Evolutionary conservation across 2,888 invertebrate species (phyloP).

Genomic region (Drosophila austrosaltans): DNA sequence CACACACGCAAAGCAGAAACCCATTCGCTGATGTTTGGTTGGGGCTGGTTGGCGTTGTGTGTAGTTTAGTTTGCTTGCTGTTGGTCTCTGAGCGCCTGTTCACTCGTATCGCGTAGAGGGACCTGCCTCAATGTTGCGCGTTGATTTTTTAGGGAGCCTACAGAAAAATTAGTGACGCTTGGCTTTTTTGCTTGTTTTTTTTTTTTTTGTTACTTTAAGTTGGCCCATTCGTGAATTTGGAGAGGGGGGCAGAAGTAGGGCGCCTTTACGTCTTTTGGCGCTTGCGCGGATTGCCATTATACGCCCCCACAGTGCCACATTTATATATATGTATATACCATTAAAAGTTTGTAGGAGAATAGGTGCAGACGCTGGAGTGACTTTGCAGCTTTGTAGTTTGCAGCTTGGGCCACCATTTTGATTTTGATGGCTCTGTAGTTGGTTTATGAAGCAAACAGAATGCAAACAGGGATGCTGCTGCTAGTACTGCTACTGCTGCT

Average conservation of each 20-base stretch:
- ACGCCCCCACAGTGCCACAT: background rate
- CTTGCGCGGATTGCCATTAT: conserved; percentile 42
- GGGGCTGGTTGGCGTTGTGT: conserved; percentile 34
- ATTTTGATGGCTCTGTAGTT: conserved; percentile 68
- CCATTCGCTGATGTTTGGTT: conserved; percentile 23
- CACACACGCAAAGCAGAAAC: conserved; percentile 23
- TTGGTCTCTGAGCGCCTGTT: conserved; percentile 71
- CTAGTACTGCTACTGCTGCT: conserved; percentile 13
- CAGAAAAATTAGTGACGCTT: conserved; percentile 49
- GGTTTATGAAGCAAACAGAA: conserved; percentile 79
- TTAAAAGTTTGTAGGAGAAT: background rate
- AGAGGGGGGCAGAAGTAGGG: conserved; percentile 34
- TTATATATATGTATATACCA: background rate
- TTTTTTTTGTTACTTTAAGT: conserved; percentile 11
- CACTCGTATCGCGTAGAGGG: conserved; percentile 79
- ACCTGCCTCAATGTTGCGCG: conserved; percentile 81
- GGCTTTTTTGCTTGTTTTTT: conserved; percentile 24
- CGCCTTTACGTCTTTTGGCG: conserved; percentile 61
- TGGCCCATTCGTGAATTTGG: conserved; percentile 37
- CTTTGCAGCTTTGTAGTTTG: conserved; percentile 74
- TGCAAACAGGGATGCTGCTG: conserved; percentile 35
- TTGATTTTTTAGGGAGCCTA: conserved; percentile 62
- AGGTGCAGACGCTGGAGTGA: conserved; percentile 31
- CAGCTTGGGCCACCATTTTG: conserved; percentile 71
- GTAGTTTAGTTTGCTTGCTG: conserved; percentile 46